Percentiles rank a stretch among this genome's conserved stretches.
Evolutionary conservation across 2,797 vertebrate genomes (phyloP).

Genomic region (Balearica regulorum): DNA sequence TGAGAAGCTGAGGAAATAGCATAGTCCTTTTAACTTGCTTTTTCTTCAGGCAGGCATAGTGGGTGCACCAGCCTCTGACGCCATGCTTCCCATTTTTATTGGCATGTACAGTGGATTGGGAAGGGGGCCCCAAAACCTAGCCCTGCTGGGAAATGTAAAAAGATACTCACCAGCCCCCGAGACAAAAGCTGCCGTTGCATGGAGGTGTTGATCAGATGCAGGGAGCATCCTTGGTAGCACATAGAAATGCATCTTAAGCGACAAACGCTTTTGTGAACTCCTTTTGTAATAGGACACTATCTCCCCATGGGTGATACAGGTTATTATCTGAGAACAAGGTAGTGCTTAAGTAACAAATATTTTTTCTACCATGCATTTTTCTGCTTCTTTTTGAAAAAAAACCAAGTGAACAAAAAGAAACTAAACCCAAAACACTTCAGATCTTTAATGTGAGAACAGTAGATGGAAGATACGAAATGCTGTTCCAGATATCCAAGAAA

Average conservation of each 20-base stretch:
- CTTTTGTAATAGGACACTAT: background rate
- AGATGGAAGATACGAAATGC: background rate
- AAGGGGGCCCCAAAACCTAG: background rate
- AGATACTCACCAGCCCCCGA: conserved; percentile 22
- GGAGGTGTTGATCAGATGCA: background rate
- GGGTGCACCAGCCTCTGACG: conserved; percentile 1
- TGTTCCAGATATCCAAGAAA: background rate
- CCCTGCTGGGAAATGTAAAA: conserved; percentile 41
- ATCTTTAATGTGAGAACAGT: background rate
- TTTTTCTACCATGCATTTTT: conserved; percentile 31
- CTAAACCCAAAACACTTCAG: background rate
- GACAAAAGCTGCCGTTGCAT: conserved; percentile 2
- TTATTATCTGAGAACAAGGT: background rate
- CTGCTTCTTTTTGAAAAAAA: conserved; percentile 6
- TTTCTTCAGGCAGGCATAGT: conserved; percentile 23
- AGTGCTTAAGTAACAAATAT: conserved; percentile 35
- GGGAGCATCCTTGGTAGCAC: background rate
- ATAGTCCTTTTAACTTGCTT: background rate
- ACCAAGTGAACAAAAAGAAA: too few relatives aligned
- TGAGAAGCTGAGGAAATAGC: background rate
- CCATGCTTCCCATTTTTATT: conserved; percentile 34
- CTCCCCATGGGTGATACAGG: background rate
- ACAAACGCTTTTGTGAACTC: background rate
- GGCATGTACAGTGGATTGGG: conserved; percentile 6
- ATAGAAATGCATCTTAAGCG: conserved; percentile 12